Evolutionary conservation across 2,113 vertebrate species (phyloP), one percentile per base, ranked within the genome.

Genomic region (Misgurnus anguillicaudatus): DNA sequence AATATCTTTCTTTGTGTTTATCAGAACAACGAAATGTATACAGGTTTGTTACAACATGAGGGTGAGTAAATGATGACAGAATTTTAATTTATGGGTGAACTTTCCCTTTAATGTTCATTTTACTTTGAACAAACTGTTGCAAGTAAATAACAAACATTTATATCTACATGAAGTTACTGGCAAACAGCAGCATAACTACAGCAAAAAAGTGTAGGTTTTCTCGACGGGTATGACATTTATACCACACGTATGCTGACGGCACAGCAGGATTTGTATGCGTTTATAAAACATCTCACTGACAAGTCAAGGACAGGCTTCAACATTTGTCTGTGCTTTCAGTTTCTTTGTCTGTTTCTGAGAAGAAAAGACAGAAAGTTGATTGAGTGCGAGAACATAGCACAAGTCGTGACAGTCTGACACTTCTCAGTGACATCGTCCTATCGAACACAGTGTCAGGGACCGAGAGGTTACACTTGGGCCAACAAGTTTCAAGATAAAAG

Each of bases 361-460:
- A 39, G 21, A 38, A 36, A 19, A 19, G 6, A 16, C 4, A 11
- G 5, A 6, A 73, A 38, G 38, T 10, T 5, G 42, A 75, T 24
- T 6, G 45, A 64, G 67, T 45, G 39, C 39, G 79, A 75, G 53
- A 68, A 42, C 64, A 38, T 41, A 17, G 10, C 31, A 51, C 11
- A 10, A 58, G 53, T 42, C 38, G n/a, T 60, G 55, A 60, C 38
- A 42, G 70, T 24, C 70, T 60, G 57, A 77, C n/a, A 61, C 5
- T 73, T 83, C 73, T 62, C 77, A 77, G 78, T 86, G 83, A 66
- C 83, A 82, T 88, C 87, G 78, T 61, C 80, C 76, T 55, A 64
- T 53, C 58, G 70, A 62, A 39, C 9, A 62, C 31, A 36, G 65
- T 39, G 51, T 57, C 63, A 53, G 39, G 21, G 36, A 21, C 38